Percentiles rank a stretch among this genome's conserved stretches.
Evolutionary conservation across 2,113 vertebrate genomes (phyloP).

Genomic region (Rattus rattus): DNA sequence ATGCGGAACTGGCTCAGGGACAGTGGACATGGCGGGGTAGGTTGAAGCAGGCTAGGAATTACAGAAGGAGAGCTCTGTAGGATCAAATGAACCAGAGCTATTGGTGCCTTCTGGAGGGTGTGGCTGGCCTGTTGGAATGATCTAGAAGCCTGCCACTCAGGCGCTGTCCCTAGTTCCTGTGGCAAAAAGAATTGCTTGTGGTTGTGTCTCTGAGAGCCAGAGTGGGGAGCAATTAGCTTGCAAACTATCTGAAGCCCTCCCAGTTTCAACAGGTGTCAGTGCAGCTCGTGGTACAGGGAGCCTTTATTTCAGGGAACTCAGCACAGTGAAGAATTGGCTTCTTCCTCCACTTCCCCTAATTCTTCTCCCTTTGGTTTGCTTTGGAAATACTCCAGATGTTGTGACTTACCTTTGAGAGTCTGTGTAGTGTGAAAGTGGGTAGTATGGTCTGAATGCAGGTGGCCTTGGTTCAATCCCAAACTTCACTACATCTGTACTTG

Average conservation of each 20-base stretch:
- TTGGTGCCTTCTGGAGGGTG: background rate
- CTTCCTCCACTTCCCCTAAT: background rate
- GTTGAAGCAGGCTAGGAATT: background rate
- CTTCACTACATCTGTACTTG: background rate
- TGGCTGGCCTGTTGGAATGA: background rate
- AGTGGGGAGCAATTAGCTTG: background rate
- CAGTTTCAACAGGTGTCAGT: background rate
- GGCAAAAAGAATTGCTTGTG: background rate
- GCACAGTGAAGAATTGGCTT: background rate
- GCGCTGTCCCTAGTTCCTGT: background rate
- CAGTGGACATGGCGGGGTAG: background rate
- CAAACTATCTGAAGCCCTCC: background rate
- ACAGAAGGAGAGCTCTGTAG: background rate
- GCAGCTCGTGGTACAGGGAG: background rate
- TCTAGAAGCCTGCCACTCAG: background rate
- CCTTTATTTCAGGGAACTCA: background rate
- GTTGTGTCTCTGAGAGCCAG: background rate
- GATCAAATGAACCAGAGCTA: no score
- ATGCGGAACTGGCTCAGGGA: background rate
- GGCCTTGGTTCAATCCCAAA: background rate
- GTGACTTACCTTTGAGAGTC: background rate
- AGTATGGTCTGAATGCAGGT: background rate
- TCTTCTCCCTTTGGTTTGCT: background rate
- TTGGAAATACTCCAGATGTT: background rate
- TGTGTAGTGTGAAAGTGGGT: background rate